Evolutionary conservation across 2,113 vertebrate species (phyloP), one percentile per base, ranked within the genome.

Genomic region (Camelus bactrianus): DNA sequence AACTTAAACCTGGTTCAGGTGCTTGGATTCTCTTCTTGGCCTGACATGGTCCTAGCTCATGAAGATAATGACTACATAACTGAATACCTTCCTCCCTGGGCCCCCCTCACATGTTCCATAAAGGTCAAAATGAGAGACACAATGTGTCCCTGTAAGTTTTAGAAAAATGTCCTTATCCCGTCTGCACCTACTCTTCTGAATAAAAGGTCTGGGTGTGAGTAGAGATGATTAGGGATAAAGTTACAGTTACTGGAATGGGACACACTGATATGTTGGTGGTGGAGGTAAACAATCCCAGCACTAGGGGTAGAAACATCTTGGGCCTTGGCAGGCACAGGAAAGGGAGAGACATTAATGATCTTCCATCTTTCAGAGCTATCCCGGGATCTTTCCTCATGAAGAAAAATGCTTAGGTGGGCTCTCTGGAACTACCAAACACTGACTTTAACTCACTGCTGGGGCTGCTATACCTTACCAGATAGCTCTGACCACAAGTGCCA

Each of bases 1-100:
- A 95, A 64, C n/a, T 70, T 80, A 80, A 93, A 92, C 87, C 76
- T 91, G 28, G 28, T 52, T 64, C 42, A 72, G 35, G 24, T 70
- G 48, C 30, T 48, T 73, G 56, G 54, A 95, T 91, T 86, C n/a
- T 89, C 13, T 89, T 82, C 19, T 77, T 58, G 60, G 65, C 83
- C 22, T 70, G 50, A 65, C 16, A 54, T 67, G 50, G n/a, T 30
- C 19, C 22, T 56, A 35, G 28, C 17, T 32, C 20, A 26, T 91
- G 67, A 83, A 17, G 54, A 54, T 46, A 86, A 92, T 92, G 73
- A 80, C 42, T 76, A 84, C 20, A 17, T 82, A 46, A 30, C 42
- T 56, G 54, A 76, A 50, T 70, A 77, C n/a, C 30, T 15, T 95
- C 38, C 28, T 87, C 11, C 10, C 64, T 15, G 62, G 64, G 28